Percentiles rank a stretch among this genome's conserved stretches.
Evolutionary conservation across 2,888 invertebrate genomes (phyloP).

Genomic region (Thereva unica): DNA sequence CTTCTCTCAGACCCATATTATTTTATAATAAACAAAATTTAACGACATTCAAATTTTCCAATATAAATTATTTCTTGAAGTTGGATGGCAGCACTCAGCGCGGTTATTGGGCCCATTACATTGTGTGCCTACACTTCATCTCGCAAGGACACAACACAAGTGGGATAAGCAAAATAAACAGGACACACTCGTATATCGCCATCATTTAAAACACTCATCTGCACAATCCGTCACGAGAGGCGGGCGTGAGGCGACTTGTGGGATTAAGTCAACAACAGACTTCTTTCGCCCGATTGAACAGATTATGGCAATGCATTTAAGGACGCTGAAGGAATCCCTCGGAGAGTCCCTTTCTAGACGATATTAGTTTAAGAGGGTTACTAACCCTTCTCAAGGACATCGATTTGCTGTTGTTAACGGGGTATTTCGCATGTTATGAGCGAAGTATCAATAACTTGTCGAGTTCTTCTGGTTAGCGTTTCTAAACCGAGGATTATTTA

Average conservation of each 20-base stretch:
- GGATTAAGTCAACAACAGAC: not conserved
- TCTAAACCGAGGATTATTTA: no score
- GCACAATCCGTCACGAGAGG: not conserved
- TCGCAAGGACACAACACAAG: no score
- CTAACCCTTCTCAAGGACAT: not conserved
- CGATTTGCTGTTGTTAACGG: not conserved
- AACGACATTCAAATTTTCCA: no score
- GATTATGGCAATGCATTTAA: slow-evolving; percentile 8
- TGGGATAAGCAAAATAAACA: not conserved
- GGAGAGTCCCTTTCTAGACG: not conserved
- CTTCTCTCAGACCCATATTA: no score
- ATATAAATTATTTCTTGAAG: no score
- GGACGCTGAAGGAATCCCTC: not conserved
- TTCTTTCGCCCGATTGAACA: slow-evolving; percentile 4
- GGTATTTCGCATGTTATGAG: not conserved
- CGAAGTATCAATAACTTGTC: not conserved
- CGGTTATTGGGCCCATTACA: not conserved
- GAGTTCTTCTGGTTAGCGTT: not conserved
- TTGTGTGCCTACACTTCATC: slow-evolving; percentile 2
- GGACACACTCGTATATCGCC: not conserved
- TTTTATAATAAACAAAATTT: no score
- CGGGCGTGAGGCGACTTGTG: not conserved
- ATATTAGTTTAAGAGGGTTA: not conserved
- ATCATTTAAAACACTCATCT: not conserved
- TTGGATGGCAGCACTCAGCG: not conserved